Base-by-base conservation (phyloP, 1,140 invertebrate genomes). In the Delia radicum region DNA sequence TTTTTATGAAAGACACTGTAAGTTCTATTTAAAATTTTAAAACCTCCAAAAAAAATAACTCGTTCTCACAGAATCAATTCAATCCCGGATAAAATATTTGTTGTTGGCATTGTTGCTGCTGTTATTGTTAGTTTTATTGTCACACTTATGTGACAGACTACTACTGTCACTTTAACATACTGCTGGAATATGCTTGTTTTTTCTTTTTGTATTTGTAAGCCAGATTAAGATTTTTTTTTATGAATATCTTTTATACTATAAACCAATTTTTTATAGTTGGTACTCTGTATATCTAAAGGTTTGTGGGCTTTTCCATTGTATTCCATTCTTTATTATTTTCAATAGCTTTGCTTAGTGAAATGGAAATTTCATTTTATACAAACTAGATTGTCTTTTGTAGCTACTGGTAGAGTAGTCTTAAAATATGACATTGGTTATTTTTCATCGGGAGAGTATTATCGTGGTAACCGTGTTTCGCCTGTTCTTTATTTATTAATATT, bases 291-390 rank as follows among this genome's bases (percentile, higher is more conserved):
- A 21, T 55, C 4, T 6, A 55, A 55, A 55, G 18, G 48, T 55
- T 55, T n/a, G 48, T 55, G 18, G 48, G 48, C 18, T 55, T 55
- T 24, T 55, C 48, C 48, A 55, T 55, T 55, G 48, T 55, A 55
- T 55, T 55, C 15, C 42, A 15, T n/a, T n/a, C n/a, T n/a, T n/a
- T n/a, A n/a, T n/a, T n/a, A 8, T 21, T 29, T n/a, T 33, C 26
- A 6, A 33, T n/a, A 33, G 63, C 63, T 67, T 67, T 67, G 63
- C 29, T 67, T 29, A 67, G 63, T 67, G 63, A 67, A 67, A 67
- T 67, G 63, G 27, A 67, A 67, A 67, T 67, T 67, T 67, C 29
- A 28, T 29, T 33, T 67, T 28, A 29, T 28, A 29, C 12, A 12
- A 26, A 8, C 26, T 55, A 55, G 46, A 55, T 55, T 18, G 46